These are phyloP conservation scores for Pemphredon lugubris DNA, from an alignment of 2,888 invertebrate species.

Conservation along the genomic window DNA sequence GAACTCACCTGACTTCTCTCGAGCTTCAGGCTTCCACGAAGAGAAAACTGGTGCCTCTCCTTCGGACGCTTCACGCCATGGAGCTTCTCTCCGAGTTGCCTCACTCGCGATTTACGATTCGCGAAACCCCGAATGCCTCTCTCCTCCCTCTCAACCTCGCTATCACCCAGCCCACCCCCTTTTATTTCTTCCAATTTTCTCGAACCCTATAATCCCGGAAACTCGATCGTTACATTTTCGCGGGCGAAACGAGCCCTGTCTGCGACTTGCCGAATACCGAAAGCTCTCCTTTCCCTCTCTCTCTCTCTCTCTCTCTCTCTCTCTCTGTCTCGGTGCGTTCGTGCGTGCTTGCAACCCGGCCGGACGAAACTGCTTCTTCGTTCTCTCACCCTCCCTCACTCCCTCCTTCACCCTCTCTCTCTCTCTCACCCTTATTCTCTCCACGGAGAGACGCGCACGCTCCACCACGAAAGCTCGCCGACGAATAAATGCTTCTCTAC, in stretches of 20 bases:
- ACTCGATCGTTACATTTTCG: slow-evolving; percentile 44
- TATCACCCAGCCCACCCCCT: slow-evolving; percentile 9
- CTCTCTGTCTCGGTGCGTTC: not conserved
- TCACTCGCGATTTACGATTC: slow-evolving; percentile 32
- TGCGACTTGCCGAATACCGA: not conserved
- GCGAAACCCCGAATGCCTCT: slow-evolving; percentile 6
- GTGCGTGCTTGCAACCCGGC: not conserved
- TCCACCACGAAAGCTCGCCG: slow-evolving; percentile 55
- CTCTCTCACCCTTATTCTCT: not conserved
- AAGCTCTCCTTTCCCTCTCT: no score
- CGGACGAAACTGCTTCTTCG: not conserved
- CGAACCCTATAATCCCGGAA: no score
- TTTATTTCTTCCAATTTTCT: no score
- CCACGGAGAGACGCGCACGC: slow-evolving; percentile 46
- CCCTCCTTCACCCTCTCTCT: slow-evolving; percentile 7
- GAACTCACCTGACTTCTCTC: slow-evolving; percentile 38
- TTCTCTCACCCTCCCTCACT: slow-evolving; percentile 3
- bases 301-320: not conserved
- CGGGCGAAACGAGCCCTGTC: slow-evolving; percentile 2
- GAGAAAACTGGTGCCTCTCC: slow-evolving; percentile 18
- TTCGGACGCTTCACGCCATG: slow-evolving; percentile 47
- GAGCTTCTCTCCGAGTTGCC: slow-evolving; percentile 26
- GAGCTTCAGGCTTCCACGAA: slow-evolving; percentile 32
- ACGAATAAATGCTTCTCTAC: slow-evolving; percentile 53
- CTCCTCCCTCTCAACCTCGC: slow-evolving; percentile 8